These are phyloP conservation scores for Vanessa cardui DNA, from an alignment of 2,888 invertebrate genomes.

Conservation along the genomic window DNA sequence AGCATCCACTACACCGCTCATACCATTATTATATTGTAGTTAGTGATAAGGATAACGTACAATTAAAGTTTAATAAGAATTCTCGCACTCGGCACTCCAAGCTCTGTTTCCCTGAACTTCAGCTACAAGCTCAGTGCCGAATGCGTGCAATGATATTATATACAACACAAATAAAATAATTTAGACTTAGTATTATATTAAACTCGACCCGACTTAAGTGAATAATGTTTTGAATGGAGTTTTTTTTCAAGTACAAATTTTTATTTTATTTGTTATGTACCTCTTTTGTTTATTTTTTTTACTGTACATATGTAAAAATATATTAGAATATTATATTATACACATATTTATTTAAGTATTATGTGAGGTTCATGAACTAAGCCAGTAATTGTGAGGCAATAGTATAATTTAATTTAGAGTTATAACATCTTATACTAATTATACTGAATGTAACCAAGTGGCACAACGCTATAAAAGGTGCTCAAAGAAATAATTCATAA, in stretches of 20 bases:
- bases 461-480: constrained; percentile 40
- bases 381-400: constrained; percentile 61
- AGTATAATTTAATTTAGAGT: constrained; percentile 48
- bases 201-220: constrained; percentile 63
- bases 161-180: constrained; percentile 73
- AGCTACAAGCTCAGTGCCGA: constrained; percentile 44
- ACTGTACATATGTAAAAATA: constrained; percentile 81
- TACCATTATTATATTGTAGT: constrained; percentile 82
- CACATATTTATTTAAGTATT: constrained; percentile 78
- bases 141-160: constrained; percentile 61
- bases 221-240: constrained; percentile 61
- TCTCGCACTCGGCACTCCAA: constrained; percentile 52
- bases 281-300: constrained; percentile 69
- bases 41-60: constrained; percentile 76
- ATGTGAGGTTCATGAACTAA: constrained; percentile 67
- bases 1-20: constrained; percentile 82
- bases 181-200: constrained; percentile 70
- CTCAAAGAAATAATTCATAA: constrained; percentile 36
- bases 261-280: constrained; percentile 71
- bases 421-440: constrained; percentile 37
- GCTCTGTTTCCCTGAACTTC: constrained; percentile 28
- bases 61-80: constrained; percentile 63
- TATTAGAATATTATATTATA: constrained; percentile 74
- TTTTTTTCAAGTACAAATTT: constrained; percentile 79
- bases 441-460: constrained; percentile 38